phyloP scores from a whole-genome alignment of 1,140 invertebrate genomes.

The Euura saliciscinereae region DNA sequence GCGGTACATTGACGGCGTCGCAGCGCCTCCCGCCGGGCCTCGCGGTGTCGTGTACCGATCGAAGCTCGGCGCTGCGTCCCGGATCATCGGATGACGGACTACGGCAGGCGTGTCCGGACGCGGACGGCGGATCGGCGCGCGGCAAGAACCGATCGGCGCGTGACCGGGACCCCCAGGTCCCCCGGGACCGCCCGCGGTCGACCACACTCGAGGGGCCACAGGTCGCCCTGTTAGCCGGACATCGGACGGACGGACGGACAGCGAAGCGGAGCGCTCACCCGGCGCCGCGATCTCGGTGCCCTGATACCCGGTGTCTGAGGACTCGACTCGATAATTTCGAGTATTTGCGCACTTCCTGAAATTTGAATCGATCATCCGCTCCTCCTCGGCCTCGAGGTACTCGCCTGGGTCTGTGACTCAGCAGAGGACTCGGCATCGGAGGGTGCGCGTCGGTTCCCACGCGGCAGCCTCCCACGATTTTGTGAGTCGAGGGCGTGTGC shows the following conservation, averaged over 20 bases:
- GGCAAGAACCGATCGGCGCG: constrained; percentile 33
- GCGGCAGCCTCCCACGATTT: constrained; percentile 48
- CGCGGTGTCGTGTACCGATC: constrained; percentile 36
- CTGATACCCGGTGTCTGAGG: not conserved
- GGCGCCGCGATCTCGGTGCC: not conserved
- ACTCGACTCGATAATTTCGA: not conserved
- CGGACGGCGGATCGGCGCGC: constrained; percentile 41
- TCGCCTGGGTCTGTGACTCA: constrained; percentile 25
- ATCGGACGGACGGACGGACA: constrained; percentile 22
- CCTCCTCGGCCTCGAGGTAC: not conserved
- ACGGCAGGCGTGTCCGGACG: constrained; percentile 50
- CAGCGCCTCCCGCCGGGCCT: constrained; percentile 4
- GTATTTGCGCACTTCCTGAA: not conserved
- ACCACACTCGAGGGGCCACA: constrained; percentile 52
- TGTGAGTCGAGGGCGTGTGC: constrained; percentile 22
- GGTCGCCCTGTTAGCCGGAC: constrained; percentile 53
- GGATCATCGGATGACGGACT: constrained; percentile 51
- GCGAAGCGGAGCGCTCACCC: not conserved
- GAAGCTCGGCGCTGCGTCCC: constrained; percentile 9
- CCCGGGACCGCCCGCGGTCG: constrained; percentile 46
- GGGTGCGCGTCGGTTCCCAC: constrained; percentile 41
- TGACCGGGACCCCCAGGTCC: constrained; percentile 36
- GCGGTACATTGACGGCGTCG: constrained; percentile 10
- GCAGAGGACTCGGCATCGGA: constrained; percentile 23
- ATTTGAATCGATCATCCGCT: not conserved